Evolutionary conservation across 2,888 invertebrate genomes (phyloP).

Genomic region (Hartigia nigra): DNA sequence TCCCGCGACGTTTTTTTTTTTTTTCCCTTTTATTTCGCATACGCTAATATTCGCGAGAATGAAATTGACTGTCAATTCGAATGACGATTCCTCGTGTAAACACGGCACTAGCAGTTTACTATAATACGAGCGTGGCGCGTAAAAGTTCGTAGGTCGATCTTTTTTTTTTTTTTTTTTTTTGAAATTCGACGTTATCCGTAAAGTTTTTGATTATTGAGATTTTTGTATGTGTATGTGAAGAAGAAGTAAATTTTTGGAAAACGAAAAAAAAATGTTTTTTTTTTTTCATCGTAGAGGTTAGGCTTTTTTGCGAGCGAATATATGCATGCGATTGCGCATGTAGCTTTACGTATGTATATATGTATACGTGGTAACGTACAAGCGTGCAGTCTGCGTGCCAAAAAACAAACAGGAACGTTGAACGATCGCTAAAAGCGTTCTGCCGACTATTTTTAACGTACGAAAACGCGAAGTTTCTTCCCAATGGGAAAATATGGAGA

Average conservation of each 20-base stretch:
- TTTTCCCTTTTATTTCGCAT: background rate
- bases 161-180: no score
- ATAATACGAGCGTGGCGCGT: constrained; percentile 14
- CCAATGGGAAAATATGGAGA: background rate
- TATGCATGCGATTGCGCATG: background rate
- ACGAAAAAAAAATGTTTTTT: background rate
- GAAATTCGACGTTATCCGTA: background rate
- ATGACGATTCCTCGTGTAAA: background rate
- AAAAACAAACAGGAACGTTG: constrained; percentile 24
- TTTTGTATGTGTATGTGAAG: constrained; percentile 25
- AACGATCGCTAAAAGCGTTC: constrained; percentile 11
- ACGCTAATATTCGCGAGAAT: background rate
- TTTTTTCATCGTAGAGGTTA: background rate
- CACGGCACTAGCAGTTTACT: constrained; percentile 4
- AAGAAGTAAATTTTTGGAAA: background rate
- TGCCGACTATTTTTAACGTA: constrained; percentile 2
- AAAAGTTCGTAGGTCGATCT: no score
- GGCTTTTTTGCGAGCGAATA: constrained; percentile 5
- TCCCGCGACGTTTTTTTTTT: background rate
- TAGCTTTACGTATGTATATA: background rate
- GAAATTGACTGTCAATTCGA: background rate
- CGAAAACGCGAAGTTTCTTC: constrained; percentile 14
- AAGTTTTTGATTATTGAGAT: constrained; percentile 10
- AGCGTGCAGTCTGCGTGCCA: constrained; percentile 17
- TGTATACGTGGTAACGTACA: background rate